Percentiles rank a stretch among this genome's conserved stretches.
Evolutionary conservation across 2,888 invertebrate genomes (phyloP).

Genomic region (Chrysolina oricalcia): DNA sequence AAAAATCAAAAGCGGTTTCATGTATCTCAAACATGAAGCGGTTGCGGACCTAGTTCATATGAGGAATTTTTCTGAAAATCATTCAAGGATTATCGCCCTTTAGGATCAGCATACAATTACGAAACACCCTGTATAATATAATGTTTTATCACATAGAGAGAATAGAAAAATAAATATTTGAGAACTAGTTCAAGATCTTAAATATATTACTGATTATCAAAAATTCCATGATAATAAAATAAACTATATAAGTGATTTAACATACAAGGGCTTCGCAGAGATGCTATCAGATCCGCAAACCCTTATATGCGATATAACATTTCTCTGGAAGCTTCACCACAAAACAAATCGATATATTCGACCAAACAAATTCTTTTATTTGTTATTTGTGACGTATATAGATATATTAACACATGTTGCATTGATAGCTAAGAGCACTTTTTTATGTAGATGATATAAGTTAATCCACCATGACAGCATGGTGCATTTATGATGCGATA

Average conservation of each 20-base stretch:
- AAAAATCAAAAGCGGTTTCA: too few species aligned
- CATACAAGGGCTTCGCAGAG: conserved; percentile 42
- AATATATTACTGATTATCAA: conserved; percentile 50
- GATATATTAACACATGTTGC: conserved; percentile 38
- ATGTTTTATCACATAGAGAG: conserved; percentile 8
- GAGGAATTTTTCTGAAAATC: too few species aligned
- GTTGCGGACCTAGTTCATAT: too few species aligned
- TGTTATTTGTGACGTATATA: conserved; percentile 32
- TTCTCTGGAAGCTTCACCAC: conserved; percentile 1
- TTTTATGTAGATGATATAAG: conserved; percentile 41
- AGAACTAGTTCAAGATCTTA: conserved; percentile 9
- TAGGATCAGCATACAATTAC: too few species aligned
- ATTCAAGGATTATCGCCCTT: too few species aligned
- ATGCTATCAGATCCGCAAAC: neutral
- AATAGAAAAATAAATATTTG: conserved; percentile 31
- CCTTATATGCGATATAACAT: conserved; percentile 13
- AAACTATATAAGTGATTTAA: conserved; percentile 59
- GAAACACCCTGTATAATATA: too few species aligned
- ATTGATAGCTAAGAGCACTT: conserved; percentile 48
- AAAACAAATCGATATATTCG: conserved; percentile 16
- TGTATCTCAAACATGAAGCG: too few species aligned
- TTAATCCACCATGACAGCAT: conserved; percentile 36
- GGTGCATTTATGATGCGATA: conserved; percentile 29
- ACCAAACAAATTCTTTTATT: conserved; percentile 33
- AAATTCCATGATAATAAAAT: conserved; percentile 58